Percentiles rank a stretch among this genome's conserved stretches.
These are phyloP conservation scores for Macrosteles quadrilineatus DNA, from an alignment of 1,140 invertebrate species.

Conservation along the genomic window DNA sequence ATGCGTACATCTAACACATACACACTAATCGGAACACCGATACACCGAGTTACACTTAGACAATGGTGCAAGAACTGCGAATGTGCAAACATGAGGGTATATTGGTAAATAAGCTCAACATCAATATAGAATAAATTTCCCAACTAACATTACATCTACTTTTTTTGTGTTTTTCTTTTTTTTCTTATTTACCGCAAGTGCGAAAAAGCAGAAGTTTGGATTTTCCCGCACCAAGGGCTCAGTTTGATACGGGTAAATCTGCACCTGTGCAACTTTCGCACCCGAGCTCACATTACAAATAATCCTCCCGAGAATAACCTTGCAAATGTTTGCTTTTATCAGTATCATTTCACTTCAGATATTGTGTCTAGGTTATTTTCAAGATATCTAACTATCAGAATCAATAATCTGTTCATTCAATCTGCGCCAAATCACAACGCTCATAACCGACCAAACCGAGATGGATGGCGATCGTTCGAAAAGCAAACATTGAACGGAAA, in stretches of 20 bases:
- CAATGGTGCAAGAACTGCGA: not conserved
- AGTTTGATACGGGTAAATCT: not conserved
- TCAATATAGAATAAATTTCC: not conserved
- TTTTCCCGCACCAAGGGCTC: slow-evolving; percentile 12
- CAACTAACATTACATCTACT: slow-evolving; percentile 1
- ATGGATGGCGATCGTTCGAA: too few species aligned
- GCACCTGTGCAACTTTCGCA: not conserved
- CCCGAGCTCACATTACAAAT: slow-evolving; percentile 7
- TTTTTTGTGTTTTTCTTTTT: slow-evolving; percentile 17
- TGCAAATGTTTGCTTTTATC: too few species aligned
- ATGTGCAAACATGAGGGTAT: slow-evolving; percentile 7
- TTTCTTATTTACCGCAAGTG: not conserved
- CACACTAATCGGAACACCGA: slow-evolving; percentile 9
- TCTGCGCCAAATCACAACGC: too few species aligned
- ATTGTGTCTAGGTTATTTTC: too few species aligned
- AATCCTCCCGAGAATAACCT: not conserved
- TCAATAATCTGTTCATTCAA: too few species aligned
- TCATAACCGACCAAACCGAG: too few species aligned
- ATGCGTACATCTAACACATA: slow-evolving; percentile 5
- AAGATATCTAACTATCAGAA: too few species aligned
- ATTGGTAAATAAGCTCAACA: slow-evolving; percentile 14
- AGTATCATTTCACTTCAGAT: too few species aligned
- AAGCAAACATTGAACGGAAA: too few species aligned
- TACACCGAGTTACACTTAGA: slow-evolving; percentile 15
- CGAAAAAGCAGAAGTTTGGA: not conserved